phyloP scores from a whole-genome alignment of 2,888 invertebrate genomes.

The Eupithecia centaureata region DNA sequence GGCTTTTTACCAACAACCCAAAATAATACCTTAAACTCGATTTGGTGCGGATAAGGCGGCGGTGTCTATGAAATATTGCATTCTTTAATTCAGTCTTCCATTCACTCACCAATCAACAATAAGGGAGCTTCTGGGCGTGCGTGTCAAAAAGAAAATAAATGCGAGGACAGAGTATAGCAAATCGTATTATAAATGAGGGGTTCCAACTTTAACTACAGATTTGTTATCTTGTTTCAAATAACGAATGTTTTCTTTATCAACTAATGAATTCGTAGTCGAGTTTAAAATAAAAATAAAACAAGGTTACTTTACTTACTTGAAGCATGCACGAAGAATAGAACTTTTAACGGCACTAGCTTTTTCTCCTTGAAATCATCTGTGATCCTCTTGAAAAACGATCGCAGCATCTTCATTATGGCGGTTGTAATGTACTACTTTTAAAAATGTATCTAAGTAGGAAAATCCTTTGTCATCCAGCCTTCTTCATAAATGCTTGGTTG shows the following conservation, averaged over 20 bases:
- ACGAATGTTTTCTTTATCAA: neutral
- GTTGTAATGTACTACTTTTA: slow-evolving; percentile 29
- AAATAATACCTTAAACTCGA: too few species aligned
- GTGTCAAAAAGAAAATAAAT: too few species aligned
- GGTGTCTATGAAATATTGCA: too few species aligned
- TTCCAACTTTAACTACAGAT: too few species aligned
- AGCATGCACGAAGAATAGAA: slow-evolving; percentile 90
- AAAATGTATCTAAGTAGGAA: slow-evolving; percentile 60
- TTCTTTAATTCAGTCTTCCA: too few species aligned
- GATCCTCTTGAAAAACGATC: slow-evolving; percentile 86
- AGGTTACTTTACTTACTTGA: slow-evolving; percentile 85
- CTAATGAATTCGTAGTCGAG: neutral
- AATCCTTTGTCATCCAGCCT: slow-evolving; percentile 63
- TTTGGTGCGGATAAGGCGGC: too few species aligned
- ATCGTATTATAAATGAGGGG: too few species aligned
- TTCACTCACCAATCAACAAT: too few species aligned
- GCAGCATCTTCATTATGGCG: slow-evolving; percentile 83
- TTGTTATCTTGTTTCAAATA: too few species aligned
- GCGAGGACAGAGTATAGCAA: too few species aligned
- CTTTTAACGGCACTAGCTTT: slow-evolving; percentile 88
- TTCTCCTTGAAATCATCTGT: slow-evolving; percentile 88
- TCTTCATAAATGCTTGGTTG: slow-evolving; percentile 59
- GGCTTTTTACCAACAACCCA: too few species aligned
- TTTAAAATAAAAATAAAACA: neutral
- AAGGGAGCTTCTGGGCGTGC: too few species aligned